A percentile compares a stretch with the other conserved stretches of the same genome.
Evolutionary conservation across 2,888 invertebrate genomes (phyloP).

Genomic region (Yponomeuta plumbellus): DNA sequence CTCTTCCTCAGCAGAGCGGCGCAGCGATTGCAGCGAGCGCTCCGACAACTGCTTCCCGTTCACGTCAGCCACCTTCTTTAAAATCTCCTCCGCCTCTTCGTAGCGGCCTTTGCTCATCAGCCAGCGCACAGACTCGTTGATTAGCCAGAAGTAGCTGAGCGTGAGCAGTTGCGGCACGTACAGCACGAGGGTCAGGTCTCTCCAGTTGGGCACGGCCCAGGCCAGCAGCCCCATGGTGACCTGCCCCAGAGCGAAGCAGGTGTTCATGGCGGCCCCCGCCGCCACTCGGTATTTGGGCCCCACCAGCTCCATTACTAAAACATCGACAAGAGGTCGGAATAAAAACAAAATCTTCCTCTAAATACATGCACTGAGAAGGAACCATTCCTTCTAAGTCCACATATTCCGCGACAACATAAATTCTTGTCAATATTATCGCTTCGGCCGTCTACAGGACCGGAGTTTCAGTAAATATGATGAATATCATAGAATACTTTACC

Average conservation of each 20-base stretch:
- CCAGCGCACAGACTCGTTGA: slow-evolving; percentile 83
- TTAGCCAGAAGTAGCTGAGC: slow-evolving; percentile 77
- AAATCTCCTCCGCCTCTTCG: slow-evolving; percentile 78
- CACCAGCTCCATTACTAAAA: slow-evolving; percentile 79
- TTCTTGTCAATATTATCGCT: too few species aligned
- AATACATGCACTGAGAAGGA: too few species aligned
- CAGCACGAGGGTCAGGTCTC: slow-evolving; percentile 73
- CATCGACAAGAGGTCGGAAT: slow-evolving; percentile 13
- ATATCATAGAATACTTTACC: too few species aligned
- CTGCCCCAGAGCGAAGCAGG: slow-evolving; percentile 80
- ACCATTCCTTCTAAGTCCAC: too few species aligned
- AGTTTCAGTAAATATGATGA: too few species aligned
- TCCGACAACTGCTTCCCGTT: slow-evolving; percentile 67
- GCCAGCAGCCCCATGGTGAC: slow-evolving; percentile 77
- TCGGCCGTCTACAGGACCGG: too few species aligned
- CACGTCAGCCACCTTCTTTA: slow-evolving; percentile 77
- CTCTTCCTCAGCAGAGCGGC: slow-evolving; percentile 33
- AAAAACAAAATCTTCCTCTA: neutral
- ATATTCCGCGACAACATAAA: too few species aligned
- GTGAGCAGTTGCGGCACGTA: slow-evolving; percentile 79
- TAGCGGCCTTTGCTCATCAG: slow-evolving; percentile 78
- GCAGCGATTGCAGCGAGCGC: slow-evolving; percentile 40
- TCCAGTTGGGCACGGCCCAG: slow-evolving; percentile 79
- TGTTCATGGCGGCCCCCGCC: slow-evolving; percentile 77
- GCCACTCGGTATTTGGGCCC: slow-evolving; percentile 80